Evolutionary conservation across 2,797 vertebrate genomes (phyloP).

Genomic region (Danio tinwini): DNA sequence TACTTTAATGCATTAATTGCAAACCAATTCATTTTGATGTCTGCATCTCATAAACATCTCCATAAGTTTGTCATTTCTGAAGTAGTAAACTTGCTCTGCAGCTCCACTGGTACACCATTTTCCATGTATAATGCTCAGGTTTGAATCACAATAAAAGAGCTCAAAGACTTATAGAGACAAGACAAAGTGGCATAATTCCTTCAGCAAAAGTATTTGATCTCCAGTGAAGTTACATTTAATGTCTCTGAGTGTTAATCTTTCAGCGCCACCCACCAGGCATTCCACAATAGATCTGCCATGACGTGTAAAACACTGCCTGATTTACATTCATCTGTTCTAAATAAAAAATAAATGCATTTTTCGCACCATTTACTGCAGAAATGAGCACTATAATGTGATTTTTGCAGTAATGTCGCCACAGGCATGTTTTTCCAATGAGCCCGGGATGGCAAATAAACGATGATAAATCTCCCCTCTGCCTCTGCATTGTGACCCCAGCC

Average conservation of each 20-base stretch:
- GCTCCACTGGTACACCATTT: not conserved
- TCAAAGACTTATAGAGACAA: no score
- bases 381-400: not conserved
- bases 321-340: not conserved
- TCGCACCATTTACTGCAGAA: not conserved
- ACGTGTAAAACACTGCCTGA: not conserved
- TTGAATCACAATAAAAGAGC: rapidly evolving
- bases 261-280: not conserved
- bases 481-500: not conserved
- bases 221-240: no score
- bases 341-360: not conserved
- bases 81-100: not conserved
- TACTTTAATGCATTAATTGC: no score
- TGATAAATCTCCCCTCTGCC: not conserved
- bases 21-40: not conserved
- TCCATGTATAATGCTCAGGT: no score
- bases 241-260: not conserved
- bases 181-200: not conserved
- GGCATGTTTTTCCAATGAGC: not conserved
- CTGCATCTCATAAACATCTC: not conserved
- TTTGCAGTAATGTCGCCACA: not conserved
- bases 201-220: not conserved
- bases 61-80: not conserved
- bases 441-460: not conserved
- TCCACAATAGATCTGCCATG: no score